Evolutionary conservation across 1,140 invertebrate species (phyloP).

Genomic region (Caenorhabditis briggsae): DNA sequence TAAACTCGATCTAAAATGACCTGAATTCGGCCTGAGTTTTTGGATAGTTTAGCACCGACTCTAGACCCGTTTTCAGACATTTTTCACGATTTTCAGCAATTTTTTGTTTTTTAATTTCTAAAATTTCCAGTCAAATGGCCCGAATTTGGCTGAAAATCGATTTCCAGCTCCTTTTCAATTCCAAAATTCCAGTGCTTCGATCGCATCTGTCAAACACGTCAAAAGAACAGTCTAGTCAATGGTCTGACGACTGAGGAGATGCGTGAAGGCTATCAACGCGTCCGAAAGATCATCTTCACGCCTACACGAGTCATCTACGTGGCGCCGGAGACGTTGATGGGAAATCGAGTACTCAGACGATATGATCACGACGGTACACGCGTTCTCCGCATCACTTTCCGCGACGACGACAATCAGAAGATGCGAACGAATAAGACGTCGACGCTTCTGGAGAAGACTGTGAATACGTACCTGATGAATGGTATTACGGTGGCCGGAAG

Average conservation of each 20-base stretch:
- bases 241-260: constrained; percentile 22
- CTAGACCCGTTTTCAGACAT: too few species aligned
- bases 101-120: too few species aligned
- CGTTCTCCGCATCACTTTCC: constrained; percentile 69
- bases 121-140: too few species aligned
- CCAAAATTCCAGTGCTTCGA: constrained; percentile 26
- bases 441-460: neutral
- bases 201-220: constrained; percentile 4
- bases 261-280: constrained; percentile 12
- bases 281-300: constrained; percentile 69
- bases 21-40: too few species aligned
- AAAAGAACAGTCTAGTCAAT: constrained; percentile 24
- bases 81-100: too few species aligned
- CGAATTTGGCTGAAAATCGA: too few species aligned
- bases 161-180: too few species aligned
- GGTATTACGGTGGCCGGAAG: constrained; percentile 17
- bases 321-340: constrained; percentile 70
- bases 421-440: constrained; percentile 14
- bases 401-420: constrained; percentile 63
- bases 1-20: too few species aligned
- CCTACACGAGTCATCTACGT: constrained; percentile 70
- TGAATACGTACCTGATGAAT: neutral
- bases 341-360: constrained; percentile 71
- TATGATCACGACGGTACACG: constrained; percentile 66
- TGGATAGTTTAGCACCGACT: too few species aligned